Percentiles rank a stretch among this genome's conserved stretches.
phyloP scores from a whole-genome alignment of 2,113 vertebrate species.

The Pteruthius melanotis region DNA sequence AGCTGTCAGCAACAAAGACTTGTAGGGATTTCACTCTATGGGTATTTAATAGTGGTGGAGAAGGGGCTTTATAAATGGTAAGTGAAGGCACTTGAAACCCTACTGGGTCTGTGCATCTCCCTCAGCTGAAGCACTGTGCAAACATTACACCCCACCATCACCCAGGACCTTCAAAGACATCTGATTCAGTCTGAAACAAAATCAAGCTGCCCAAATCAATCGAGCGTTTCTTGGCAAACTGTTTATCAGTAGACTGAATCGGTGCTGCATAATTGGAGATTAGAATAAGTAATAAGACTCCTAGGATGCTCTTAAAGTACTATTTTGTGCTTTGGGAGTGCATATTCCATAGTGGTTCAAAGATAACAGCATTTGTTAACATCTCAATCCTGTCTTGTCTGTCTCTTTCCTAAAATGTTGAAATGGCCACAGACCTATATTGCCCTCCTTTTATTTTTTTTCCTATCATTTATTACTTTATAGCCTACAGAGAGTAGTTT shows the following conservation, averaged over 20 bases:
- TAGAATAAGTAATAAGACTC: slow-evolving; percentile 16
- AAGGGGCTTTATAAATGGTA: not conserved
- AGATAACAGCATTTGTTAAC: slow-evolving; percentile 13
- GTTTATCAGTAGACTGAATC: not conserved
- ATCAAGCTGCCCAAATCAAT: not conserved
- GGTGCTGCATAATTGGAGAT: slow-evolving; percentile 22
- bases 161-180: not conserved
- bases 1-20: not conserved
- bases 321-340: slow-evolving; percentile 23
- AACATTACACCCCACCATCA: not conserved
- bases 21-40: not conserved
- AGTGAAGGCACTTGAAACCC: not conserved
- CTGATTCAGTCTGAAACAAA: not conserved
- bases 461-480: not conserved
- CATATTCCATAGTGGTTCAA: not conserved
- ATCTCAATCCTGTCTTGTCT: not conserved
- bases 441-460: not conserved
- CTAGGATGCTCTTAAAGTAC: not conserved
- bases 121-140: not conserved
- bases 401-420: not conserved
- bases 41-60: not conserved
- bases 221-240: not conserved
- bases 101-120: not conserved
- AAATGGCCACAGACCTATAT: not conserved
- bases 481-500: not conserved